Evolutionary conservation across 35 echinoderm and acorn worm species (phyloP), one percentile per base, ranked within the genome.

Genomic region (Apostichopus californicus): DNA sequence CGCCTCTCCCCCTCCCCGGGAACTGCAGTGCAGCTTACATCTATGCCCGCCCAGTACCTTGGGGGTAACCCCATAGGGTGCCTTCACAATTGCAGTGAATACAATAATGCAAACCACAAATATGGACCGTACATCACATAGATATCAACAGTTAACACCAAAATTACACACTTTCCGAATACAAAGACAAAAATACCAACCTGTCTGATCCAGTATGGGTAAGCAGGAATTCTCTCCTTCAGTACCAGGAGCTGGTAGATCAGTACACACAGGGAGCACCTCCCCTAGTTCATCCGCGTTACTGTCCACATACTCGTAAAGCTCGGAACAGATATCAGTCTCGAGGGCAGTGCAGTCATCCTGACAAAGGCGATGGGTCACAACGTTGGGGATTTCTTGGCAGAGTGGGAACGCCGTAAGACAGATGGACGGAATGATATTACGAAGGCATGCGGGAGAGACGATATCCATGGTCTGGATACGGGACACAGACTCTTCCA

Each of bases 351-450:
- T 91, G 60, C 96, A 98, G 77, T 98, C 96, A 9, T 92, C 90
- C 54, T 82, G 92, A 80, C 96, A 98, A n/a, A 98, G 91, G 34
- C 90, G 66, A 73, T 95, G 94, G 2, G 91, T 78, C 0, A 83
- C 78, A 56, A 92, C 68, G 5, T 87, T 65, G 14, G 91, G 77
- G 5, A 54, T 11, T 81, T 98, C 90, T n/a, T 73, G 84, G 58
- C 96, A 98, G 6, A 98, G 92, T 8, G 94, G 96, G 80, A 95
- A 98, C 6, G 96, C 96, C 4, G 92, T 92, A 12, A 95, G 93
- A 61, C 96, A 98, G 34, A 98, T 95, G 78, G 96, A 95, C 7
- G 94, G 96, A 71, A 79, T 92, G 70, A 95, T 93, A 56, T 92
- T 92, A 18, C 77, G 46, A 77, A 56, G 66, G 78, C 96, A 98